Evolutionary conservation across 2,113 vertebrate genomes (phyloP), one percentile per base, ranked within the genome.

Genomic region (Willisornis vidua): DNA sequence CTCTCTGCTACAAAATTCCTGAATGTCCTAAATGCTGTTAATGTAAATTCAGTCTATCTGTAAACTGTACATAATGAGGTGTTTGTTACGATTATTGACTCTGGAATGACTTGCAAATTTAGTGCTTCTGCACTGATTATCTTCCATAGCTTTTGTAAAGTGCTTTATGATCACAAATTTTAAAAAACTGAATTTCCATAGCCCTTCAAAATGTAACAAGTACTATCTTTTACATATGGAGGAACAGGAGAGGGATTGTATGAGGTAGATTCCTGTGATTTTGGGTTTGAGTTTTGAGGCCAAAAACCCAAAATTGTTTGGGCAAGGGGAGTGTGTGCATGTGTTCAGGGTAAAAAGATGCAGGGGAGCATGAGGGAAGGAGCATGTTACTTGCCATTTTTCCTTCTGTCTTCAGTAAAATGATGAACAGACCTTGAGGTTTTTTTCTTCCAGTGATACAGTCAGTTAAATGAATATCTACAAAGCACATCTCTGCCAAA

Each of bases 1-100:
- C 16, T 51, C 33, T 77, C 24, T 74, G 24, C 65, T 52, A 48
- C 37, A 52, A 6, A 61, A 66, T 54, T 93, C 46, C 78, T 80
- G 45, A 85, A 93, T 70, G 8, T 80, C 51, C 93, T 90, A 94
- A 94, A 66, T 94, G 65, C 76, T 90, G 55, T 91, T 96, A 85
- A 89, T 89, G 68, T 89, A 95, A 94, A 96, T 95, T 92, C 49
- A 78, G 10, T 75, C 43, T 58, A 4, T 52, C n/a, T 88, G 28
- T 77, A 77, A 86, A 73, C 26, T 52, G 33, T 73, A 45, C n/a
- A 25, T 31, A 68, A 45, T 79, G 43, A 76, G 31, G 24, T 83
- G n/a, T 70, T 12, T 49, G 29, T 71, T 58, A 37, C 4, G 8
- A 43, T 63, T 62, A 19, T 49, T 23, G 13, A 51, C 18, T 51